phyloP scores from a whole-genome alignment of 1,140 invertebrate species.

The Laodelphax striatellus region DNA sequence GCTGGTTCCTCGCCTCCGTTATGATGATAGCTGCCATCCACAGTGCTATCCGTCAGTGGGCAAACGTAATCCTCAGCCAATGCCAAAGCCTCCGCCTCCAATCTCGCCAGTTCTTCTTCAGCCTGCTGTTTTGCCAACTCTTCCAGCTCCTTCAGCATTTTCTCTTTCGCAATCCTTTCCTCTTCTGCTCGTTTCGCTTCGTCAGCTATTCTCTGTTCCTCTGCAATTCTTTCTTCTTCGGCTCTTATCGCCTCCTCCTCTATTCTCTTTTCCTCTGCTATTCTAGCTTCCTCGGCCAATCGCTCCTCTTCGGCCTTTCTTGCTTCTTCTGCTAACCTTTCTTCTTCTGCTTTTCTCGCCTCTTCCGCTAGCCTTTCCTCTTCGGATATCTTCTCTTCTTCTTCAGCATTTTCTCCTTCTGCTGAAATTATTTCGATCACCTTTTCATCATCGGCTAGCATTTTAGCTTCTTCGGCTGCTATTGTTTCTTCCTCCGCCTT shows the following conservation, averaged over 20 bases:
- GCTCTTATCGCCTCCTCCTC: slow-evolving; percentile 2
- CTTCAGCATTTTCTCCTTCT: background rate
- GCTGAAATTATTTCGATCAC: background rate
- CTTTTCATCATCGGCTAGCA: background rate
- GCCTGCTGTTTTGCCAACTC: background rate
- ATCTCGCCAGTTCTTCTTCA: background rate
- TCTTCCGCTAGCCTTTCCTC: background rate
- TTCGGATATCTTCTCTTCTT: background rate
- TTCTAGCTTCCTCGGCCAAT: slow-evolving; percentile 3
- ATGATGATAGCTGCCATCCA: background rate
- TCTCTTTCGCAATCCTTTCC: slow-evolving; percentile 1
- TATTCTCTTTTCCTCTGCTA: slow-evolving; percentile 1
- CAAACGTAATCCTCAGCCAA: background rate
- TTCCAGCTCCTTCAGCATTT: background rate
- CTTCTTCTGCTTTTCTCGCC: slow-evolving; percentile 7
- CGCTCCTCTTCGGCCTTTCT: background rate
- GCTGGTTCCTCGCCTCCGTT: background rate
- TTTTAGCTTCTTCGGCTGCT: slow-evolving; percentile 4
- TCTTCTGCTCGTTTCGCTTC: slow-evolving; percentile 9
- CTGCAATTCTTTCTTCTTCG: slow-evolving; percentile 2
- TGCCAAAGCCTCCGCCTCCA: background rate
- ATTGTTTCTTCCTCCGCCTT: slow-evolving; percentile 1
- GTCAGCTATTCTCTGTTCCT: slow-evolving; percentile 2
- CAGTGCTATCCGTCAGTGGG: background rate
- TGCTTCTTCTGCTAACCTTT: slow-evolving; percentile 10